Percentiles rank a stretch among this genome's conserved stretches.
Evolutionary conservation across 2,888 invertebrate genomes (phyloP).

Genomic region (Pammene fasciana): DNA sequence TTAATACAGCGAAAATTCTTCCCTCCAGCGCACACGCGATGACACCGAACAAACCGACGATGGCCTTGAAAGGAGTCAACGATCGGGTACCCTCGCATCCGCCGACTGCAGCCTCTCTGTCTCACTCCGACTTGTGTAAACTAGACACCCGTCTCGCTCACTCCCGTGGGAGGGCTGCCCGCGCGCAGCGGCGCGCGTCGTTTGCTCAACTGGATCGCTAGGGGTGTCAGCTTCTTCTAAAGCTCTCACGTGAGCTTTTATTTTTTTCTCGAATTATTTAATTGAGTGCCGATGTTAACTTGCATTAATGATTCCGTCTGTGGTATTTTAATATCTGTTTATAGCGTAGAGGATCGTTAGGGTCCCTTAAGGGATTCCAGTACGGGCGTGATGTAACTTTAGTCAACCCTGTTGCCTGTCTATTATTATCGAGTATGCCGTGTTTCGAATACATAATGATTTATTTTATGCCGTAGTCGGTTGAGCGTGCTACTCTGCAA

Average conservation of each 20-base stretch:
- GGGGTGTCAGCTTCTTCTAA: constrained; percentile 78
- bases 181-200: constrained; percentile 78
- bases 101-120: constrained; percentile 65
- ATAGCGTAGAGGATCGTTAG: constrained; percentile 41
- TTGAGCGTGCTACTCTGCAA: constrained; percentile 51
- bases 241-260: constrained; percentile 72
- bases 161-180: constrained; percentile 58
- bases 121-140: constrained; percentile 55
- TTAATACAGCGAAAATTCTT: constrained; percentile 67
- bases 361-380: constrained; percentile 13
- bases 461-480: constrained; percentile 59
- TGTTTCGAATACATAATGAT: constrained; percentile 74
- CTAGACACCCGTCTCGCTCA: constrained; percentile 54
- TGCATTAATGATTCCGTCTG: constrained; percentile 51
- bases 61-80: constrained; percentile 82
- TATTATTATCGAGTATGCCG: constrained; percentile 64
- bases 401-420: constrained; percentile 53
- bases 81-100: constrained; percentile 81
- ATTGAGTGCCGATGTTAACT: constrained; percentile 65
- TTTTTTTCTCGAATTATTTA: constrained; percentile 64
- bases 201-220: constrained; percentile 76
- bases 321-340: constrained; percentile 56
- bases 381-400: constrained; percentile 49
- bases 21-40: constrained; percentile 67
- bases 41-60: constrained; percentile 72